Evolutionary conservation across 2,888 invertebrate species (phyloP).

Genomic region (Euclidia mi): DNA sequence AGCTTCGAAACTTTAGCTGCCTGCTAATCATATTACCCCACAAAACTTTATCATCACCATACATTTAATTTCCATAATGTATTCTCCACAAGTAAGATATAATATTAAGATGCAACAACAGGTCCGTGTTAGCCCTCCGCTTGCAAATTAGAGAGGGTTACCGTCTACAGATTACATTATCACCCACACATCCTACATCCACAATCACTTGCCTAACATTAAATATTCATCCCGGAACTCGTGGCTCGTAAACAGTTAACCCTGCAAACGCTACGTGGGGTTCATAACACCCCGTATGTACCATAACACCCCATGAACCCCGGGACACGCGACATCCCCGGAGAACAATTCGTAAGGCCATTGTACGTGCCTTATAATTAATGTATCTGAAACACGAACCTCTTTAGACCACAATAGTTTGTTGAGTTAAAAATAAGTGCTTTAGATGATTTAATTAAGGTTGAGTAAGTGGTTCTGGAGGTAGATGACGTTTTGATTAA

Average conservation of each 20-base stretch:
- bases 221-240: constrained; percentile 49
- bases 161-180: constrained; percentile 42
- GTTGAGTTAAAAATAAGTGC: constrained; percentile 24
- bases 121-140: constrained; percentile 2
- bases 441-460: constrained; percentile 11
- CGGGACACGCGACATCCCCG: constrained; percentile 47
- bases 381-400: constrained; percentile 74
- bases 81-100: too few species aligned
- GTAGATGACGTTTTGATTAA: background rate
- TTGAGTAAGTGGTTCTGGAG: background rate
- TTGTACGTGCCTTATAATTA: constrained; percentile 63
- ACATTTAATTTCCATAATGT: too few species aligned
- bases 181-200: constrained; percentile 46
- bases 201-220: constrained; percentile 44
- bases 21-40: too few species aligned
- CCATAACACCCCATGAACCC: constrained; percentile 39
- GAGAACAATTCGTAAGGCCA: constrained; percentile 58
- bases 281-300: constrained; percentile 34
- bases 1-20: too few species aligned
- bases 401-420: constrained; percentile 60
- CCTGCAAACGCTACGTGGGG: constrained; percentile 52
- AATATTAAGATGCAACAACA: constrained; percentile 2
- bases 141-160: constrained; percentile 11
- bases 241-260: constrained; percentile 56
- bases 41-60: too few species aligned